Evolutionary conservation across 2,113 vertebrate species (phyloP), one percentile per base, ranked within the genome.

Genomic region (Sturnus vulgaris): DNA sequence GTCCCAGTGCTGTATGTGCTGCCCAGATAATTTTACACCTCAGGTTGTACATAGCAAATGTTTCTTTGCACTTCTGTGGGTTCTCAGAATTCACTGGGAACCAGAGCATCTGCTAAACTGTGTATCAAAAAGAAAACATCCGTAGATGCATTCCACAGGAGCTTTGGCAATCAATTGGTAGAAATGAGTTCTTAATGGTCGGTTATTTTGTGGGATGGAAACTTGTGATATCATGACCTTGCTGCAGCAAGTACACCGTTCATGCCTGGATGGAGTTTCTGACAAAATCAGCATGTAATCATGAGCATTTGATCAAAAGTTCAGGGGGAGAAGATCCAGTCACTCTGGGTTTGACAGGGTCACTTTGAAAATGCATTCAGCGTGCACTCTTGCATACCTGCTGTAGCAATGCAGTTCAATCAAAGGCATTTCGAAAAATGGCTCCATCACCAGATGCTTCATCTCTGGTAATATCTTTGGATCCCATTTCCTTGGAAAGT

Each of bases 261-360:
- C 95, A 97, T 97, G 97, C 86, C 95, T 96, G 86, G 97, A 85
- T 96, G 77, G 72, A 42, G 83, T 91, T 97, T 96, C 92, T 95
- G 97, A 97, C 87, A 97, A 96, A 96, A 96, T 94, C 95, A 92
- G 88, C 85, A 39, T 63, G 92, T 93, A 92, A 96, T 97, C 97
- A 96, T 42, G 88, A 97, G 95, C 73, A 76, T 96, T 97, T 96
- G 89, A 90, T 96, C 91, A 94, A 95, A 97, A 80, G 93, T 95
- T 97, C 82, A 93, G 82, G 69, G 47, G 81, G 83, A 91, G 93
- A 91, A 95, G 82, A 84, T 82, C 47, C 72, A 95, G 92, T 59
- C 88, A 80, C 73, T 93, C 7, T 44, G 80, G 82, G 82, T 75
- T 57, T 96, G 85, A 88, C 65, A 83, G 82, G 96, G 92, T 94